Conservation (phyloP, 2,113 vertebrate genomes). For the Serilophus lunatus region DNA sequence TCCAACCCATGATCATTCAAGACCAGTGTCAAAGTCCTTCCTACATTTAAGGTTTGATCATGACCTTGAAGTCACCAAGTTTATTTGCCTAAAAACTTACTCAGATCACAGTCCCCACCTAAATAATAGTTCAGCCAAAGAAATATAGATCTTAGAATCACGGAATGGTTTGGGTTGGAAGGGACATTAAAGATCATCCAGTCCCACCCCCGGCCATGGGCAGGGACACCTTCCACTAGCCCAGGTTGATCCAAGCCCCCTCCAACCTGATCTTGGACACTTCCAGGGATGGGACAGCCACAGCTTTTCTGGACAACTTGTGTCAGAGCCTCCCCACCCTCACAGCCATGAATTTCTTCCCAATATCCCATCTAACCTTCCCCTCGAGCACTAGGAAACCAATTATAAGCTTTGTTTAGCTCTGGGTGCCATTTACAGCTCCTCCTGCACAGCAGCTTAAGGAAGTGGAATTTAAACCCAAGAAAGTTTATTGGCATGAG, state of each 20-base stretch:
- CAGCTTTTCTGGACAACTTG: background rate
- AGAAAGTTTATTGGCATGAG: background rate
- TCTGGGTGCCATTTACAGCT: background rate
- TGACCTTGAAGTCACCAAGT: background rate
- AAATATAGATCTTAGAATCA: background rate
- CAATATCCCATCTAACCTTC: background rate
- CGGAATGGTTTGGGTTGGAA: background rate
- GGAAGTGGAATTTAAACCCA: background rate
- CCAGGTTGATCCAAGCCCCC: fast-evolving
- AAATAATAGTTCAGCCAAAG: background rate
- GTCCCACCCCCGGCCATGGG: background rate
- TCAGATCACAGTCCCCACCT: background rate
- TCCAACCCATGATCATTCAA: background rate
- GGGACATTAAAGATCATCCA: fast-evolving
- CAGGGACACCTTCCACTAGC: background rate
- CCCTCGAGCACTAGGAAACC: background rate
- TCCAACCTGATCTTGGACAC: too few species aligned
- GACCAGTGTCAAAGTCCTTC: background rate
- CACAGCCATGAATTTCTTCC: background rate
- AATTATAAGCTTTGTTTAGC: background rate
- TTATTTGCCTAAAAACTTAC: background rate
- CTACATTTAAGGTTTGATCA: background rate
- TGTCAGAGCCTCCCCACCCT: background rate
- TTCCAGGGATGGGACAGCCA: background rate
- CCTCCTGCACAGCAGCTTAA: background rate